Evolutionary conservation across 1,140 invertebrate species (phyloP).

Genomic region (Drosophila arawakana): DNA sequence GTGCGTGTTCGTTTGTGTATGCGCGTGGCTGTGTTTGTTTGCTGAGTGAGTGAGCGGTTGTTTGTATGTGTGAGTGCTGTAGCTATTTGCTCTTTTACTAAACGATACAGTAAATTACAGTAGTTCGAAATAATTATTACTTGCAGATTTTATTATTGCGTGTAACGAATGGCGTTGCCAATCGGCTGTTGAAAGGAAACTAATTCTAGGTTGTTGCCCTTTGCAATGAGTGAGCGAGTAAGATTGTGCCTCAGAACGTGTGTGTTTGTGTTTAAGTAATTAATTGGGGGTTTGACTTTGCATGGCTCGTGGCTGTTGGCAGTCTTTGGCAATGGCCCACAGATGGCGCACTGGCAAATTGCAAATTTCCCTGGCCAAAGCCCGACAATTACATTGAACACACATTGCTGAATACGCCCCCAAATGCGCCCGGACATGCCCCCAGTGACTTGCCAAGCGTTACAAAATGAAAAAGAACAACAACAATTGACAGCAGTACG

Average conservation of each 20-base stretch:
- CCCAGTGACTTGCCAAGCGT: constrained; percentile 43
- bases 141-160: constrained; percentile 9
- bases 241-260: neutral
- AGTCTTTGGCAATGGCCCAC: constrained; percentile 33
- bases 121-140: constrained; percentile 27
- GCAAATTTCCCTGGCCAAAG: constrained; percentile 51
- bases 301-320: constrained; percentile 4
- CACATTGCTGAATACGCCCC: constrained; percentile 51
- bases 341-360: constrained; percentile 55
- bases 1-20: constrained; percentile 25
- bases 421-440: constrained; percentile 58
- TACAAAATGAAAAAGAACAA: constrained; percentile 30
- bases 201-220: constrained; percentile 33
- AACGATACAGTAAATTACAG: constrained; percentile 20
- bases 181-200: constrained; percentile 9
- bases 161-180: constrained; percentile 6
- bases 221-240: neutral
- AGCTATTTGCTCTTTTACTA: constrained; percentile 40
- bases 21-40: constrained; percentile 17
- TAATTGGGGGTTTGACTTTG: constrained; percentile 35
- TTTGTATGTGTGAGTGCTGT: constrained; percentile 12
- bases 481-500: constrained; percentile 9
- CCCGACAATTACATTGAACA: constrained; percentile 48
- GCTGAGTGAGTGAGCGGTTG: constrained; percentile 17
- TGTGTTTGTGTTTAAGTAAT: constrained; percentile 6